A percentile compares a stretch with the other conserved stretches of the same genome.
Conservation (phyloP, 2,888 invertebrate species). For the Epistrophe eligans region DNA sequence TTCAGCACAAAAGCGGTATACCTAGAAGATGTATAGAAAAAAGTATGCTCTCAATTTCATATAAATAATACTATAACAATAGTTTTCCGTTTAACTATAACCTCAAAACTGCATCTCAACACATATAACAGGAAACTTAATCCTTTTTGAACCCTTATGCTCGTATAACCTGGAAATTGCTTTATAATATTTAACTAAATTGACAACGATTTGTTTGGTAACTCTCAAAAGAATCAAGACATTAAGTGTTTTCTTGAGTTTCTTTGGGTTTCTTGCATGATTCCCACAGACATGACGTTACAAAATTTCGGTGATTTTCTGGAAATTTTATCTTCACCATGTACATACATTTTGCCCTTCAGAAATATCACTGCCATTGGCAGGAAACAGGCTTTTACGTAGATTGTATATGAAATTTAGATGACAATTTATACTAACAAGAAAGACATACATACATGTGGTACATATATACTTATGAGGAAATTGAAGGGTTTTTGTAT, state of each 20-base stretch:
- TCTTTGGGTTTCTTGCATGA: background rate
- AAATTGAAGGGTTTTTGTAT: constrained; percentile 8
- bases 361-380: constrained; percentile 7
- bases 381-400: constrained; percentile 14
- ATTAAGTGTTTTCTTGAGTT: background rate
- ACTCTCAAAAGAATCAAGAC: background rate
- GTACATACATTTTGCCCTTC: background rate
- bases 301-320: constrained; percentile 8
- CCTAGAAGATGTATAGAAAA: too few relatives aligned
- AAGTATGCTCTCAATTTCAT: too few relatives aligned
- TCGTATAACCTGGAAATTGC: background rate
- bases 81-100: background rate
- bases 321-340: background rate
- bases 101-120: background rate
- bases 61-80: background rate
- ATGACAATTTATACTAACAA: constrained; percentile 2
- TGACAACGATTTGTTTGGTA: background rate
- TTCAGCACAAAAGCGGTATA: too few relatives aligned
- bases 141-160: background rate
- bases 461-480: background rate
- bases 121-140: too few relatives aligned
- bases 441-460: background rate
- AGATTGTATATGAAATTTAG: constrained; percentile 1
- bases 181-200: constrained; percentile 3
- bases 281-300: background rate